A percentile compares a stretch with the other conserved stretches of the same genome.
These are phyloP conservation scores for Catagonus wagneri DNA, from an alignment of 2,113 vertebrate genomes.

Conservation along the genomic window DNA sequence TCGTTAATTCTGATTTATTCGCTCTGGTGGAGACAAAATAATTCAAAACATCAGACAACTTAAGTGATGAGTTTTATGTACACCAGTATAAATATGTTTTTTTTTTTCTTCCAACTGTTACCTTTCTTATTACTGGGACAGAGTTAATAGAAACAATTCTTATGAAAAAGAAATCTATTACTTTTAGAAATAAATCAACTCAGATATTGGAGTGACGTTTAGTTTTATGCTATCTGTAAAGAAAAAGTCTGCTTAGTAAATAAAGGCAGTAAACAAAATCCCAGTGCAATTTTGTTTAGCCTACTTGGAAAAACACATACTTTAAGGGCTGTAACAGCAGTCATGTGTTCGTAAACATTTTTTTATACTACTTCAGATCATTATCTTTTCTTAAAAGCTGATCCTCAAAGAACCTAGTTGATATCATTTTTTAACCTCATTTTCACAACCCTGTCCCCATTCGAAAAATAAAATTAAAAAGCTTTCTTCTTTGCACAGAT, in stretches of 20 bases:
- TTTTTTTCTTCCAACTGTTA: not conserved
- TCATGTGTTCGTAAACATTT: not conserved
- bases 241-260: not conserved
- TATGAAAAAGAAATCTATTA: not conserved
- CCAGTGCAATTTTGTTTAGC: not conserved
- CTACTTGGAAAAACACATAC: not conserved
- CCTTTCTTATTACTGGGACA: not conserved
- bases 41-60: not conserved
- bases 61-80: not conserved
- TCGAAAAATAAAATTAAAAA: not conserved
- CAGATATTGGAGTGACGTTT: not conserved
- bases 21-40: not conserved
- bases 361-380: not conserved
- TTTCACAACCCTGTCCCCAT: not conserved
- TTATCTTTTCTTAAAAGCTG: not conserved
- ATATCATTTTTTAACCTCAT: not conserved
- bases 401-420: not conserved
- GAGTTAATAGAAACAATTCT: not conserved
- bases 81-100: not conserved
- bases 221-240: not conserved
- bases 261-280: not conserved
- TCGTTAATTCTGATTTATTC: not conserved
- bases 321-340: not conserved
- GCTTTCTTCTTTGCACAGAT: not conserved
- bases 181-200: slow-evolving; percentile 11